phyloP scores from a whole-genome alignment of 2,797 vertebrate species.

The Perodicticus potto region DNA sequence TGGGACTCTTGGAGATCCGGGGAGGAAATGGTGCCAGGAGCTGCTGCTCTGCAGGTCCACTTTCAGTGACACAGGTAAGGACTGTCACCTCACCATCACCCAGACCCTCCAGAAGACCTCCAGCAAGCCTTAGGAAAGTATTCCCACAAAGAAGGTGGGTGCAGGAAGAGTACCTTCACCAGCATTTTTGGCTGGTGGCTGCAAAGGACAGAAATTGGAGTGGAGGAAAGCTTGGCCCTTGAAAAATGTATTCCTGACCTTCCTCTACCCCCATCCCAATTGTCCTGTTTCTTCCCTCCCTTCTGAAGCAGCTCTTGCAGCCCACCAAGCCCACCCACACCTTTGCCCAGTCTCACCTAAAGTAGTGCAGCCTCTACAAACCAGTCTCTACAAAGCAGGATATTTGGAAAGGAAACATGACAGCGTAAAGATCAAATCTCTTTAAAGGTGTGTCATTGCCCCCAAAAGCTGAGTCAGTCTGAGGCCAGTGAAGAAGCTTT shows the following conservation, averaged over 20 bases:
- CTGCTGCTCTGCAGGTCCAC: conserved; percentile 87
- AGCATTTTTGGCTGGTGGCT: no score
- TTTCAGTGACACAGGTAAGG: conserved; percentile 87
- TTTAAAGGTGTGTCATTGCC: not conserved
- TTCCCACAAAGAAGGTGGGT: not conserved
- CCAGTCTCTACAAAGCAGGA: not conserved
- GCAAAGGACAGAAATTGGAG: not conserved
- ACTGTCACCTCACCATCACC: accelerated
- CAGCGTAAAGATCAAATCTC: not conserved
- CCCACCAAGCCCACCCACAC: not conserved
- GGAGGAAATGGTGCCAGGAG: conserved; percentile 93
- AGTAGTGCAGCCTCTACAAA: not conserved
- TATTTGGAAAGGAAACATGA: not conserved
- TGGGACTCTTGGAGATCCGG: conserved; percentile 90
- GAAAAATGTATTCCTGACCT: not conserved
- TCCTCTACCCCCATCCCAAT: no score
- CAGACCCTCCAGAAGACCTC: accelerated
- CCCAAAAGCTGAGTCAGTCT: not conserved
- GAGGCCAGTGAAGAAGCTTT: not conserved
- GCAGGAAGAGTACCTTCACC: not conserved
- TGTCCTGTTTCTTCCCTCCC: not conserved
- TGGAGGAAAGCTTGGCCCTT: not conserved
- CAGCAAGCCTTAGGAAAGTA: not conserved
- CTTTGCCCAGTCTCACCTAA: not conserved
- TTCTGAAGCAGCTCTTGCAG: accelerated